Percentiles rank a stretch among this genome's conserved stretches.
phyloP scores from a whole-genome alignment of 2,888 invertebrate genomes.

The Spodoptera exigua region DNA sequence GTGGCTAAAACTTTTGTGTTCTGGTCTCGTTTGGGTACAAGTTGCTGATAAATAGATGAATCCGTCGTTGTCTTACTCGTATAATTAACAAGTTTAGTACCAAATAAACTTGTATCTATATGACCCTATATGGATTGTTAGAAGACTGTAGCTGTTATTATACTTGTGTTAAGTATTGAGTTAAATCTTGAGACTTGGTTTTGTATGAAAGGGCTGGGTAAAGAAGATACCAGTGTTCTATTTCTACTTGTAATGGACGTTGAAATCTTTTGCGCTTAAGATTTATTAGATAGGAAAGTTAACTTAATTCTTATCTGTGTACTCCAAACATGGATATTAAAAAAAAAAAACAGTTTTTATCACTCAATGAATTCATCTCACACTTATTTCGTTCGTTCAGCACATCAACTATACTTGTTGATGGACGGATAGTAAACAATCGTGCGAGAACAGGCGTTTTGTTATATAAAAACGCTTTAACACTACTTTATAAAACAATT shows the following conservation, averaged over 20 bases:
- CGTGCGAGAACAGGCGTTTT: slow-evolving; percentile 17
- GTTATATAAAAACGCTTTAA: slow-evolving; percentile 13
- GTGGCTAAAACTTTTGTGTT: slow-evolving; percentile 30
- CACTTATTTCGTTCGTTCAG: slow-evolving; percentile 24
- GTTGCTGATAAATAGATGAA: slow-evolving; percentile 13
- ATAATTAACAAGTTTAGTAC: slow-evolving; percentile 3
- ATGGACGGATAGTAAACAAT: slow-evolving; percentile 21
- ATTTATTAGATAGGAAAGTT: too few relatives aligned
- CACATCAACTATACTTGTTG: slow-evolving; percentile 22
- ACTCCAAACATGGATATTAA: too few relatives aligned
- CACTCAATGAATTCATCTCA: slow-evolving; percentile 16
- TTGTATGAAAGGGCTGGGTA: too few relatives aligned
- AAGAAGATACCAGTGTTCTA: too few relatives aligned
- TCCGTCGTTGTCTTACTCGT: not conserved
- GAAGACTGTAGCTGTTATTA: too few relatives aligned
- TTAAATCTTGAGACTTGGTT: too few relatives aligned
- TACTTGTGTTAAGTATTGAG: too few relatives aligned
- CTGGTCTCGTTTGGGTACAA: slow-evolving; percentile 19
- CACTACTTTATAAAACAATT: slow-evolving; percentile 13
- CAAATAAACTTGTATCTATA: not conserved
- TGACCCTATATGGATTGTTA: too few relatives aligned
- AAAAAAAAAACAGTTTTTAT: too few relatives aligned
- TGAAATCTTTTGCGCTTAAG: too few relatives aligned
- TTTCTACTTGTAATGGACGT: too few relatives aligned
- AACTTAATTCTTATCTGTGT: too few relatives aligned